phyloP scores from a whole-genome alignment of 2,113 vertebrate species.

The Tragulus kanchil region DNA sequence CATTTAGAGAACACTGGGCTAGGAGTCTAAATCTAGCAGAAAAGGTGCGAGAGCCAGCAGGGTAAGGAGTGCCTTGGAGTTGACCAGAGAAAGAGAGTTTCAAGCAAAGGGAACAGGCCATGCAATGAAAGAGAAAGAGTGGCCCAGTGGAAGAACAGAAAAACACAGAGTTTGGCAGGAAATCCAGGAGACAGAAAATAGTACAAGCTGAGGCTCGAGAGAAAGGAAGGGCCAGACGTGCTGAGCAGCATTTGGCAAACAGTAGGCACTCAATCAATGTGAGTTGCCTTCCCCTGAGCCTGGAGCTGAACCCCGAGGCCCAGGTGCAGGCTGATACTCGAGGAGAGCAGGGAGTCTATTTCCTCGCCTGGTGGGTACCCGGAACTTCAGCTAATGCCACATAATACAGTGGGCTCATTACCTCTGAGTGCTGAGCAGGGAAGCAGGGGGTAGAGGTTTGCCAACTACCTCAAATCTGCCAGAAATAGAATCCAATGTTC shows the following conservation, averaged over 20 bases:
- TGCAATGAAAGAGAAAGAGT: not conserved
- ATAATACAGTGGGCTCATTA: slow-evolving; percentile 17
- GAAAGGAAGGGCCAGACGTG: not conserved
- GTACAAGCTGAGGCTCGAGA: not conserved
- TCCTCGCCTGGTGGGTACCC: not conserved
- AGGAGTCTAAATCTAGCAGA: not conserved
- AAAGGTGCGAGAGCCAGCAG: not conserved
- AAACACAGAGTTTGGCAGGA: not conserved
- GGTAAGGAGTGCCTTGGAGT: not conserved
- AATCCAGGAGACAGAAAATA: not conserved
- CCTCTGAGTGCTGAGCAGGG: not conserved
- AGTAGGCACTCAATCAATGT: not conserved
- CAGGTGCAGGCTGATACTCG: not conserved
- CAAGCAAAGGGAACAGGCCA: not conserved
- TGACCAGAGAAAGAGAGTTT: too few species aligned
- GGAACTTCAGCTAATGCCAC: not conserved
- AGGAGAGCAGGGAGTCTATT: not conserved
- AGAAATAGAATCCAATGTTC: slow-evolving; percentile 69
- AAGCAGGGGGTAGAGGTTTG: not conserved
- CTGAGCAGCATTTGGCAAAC: not conserved
- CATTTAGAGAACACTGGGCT: not conserved
- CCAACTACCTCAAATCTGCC: slow-evolving; percentile 1
- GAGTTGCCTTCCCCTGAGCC: not conserved
- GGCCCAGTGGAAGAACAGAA: not conserved
- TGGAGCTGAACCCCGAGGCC: not conserved